Base-by-base conservation (phyloP, 2,113 vertebrate genomes). In the Raja brachyura region DNA sequence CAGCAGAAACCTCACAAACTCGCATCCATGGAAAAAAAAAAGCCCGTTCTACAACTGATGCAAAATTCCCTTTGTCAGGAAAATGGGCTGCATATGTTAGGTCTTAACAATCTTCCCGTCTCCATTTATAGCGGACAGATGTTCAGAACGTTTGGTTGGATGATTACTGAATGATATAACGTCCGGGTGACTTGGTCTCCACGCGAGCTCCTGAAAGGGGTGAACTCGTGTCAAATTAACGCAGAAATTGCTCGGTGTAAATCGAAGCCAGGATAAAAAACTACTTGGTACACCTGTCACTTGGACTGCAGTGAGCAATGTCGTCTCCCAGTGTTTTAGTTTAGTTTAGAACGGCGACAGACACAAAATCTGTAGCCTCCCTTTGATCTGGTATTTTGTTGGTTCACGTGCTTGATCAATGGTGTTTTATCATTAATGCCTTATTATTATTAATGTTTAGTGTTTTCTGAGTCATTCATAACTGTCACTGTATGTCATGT, bases 1-100 rank as follows among this genome's bases (percentile, higher is more conserved):
- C 93, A 96, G 94, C 96, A 96, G 96, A 96, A 95, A 96, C 95
- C 96, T 95, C 96, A 95, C 95, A 95, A 94, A 95, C 94, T 96
- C 97, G 54, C 31, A 95, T 95, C 95, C 28, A 88, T 16, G 18
- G 5, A 63, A 88, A 88, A 95, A 96, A 96, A 94, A 95, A 48
- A 93, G 93, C 95, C 94, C 28, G 1, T 74, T 39, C 66, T 28
- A 92, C 73, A 92, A 73, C 95, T 97, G 95, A 96, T 96, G 95
- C 94, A 93, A 94, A 94, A n/a, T 94, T 94, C 93, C 95, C 96
- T 96, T 97, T 96, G 95, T 95, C 95, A 68, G 94, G 93, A 93
- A 96, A 94, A 94, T 94, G 96, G 93, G 93, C 96, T 96, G 94
- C 95, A 95, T 96, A 95, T 93, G 94, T 95, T 95, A 95, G 93